phyloP scores from a whole-genome alignment of 1,140 invertebrate genomes.

The Rhopalosiphum maidis region DNA sequence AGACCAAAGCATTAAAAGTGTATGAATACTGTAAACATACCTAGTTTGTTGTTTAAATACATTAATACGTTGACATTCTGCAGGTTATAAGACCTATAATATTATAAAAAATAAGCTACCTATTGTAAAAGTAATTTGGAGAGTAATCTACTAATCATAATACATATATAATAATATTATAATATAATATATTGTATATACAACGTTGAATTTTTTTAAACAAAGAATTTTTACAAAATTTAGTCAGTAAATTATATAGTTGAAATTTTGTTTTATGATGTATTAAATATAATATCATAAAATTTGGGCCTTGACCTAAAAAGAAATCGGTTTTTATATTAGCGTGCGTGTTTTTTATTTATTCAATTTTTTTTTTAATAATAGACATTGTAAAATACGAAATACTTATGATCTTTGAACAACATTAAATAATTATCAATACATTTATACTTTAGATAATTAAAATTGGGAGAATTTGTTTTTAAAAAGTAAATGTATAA shows the following conservation, averaged over 20 bases:
- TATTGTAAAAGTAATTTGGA: conserved; percentile 5
- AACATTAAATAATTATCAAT: background rate
- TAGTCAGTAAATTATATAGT: background rate
- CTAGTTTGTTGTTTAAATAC: background rate
- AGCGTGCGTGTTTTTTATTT: background rate
- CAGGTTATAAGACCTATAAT: background rate
- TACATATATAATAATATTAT: no score
- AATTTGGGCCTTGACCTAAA: background rate
- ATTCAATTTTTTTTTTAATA: background rate
- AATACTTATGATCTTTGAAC: background rate
- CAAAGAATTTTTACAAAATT: background rate
- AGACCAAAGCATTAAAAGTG: background rate
- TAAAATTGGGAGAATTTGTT: background rate
- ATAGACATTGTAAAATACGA: background rate
- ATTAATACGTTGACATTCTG: background rate
- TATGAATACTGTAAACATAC: background rate
- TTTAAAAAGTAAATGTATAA: no score
- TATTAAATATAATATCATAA: background rate
- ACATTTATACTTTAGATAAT: background rate
- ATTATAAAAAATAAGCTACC: background rate
- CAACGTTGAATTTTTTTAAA: background rate
- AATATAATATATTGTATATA: background rate
- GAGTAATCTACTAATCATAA: background rate
- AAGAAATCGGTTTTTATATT: background rate
- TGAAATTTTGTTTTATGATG: background rate